Base-by-base conservation (phyloP, 2,113 vertebrate genomes). In the Chitala chitala region DNA sequence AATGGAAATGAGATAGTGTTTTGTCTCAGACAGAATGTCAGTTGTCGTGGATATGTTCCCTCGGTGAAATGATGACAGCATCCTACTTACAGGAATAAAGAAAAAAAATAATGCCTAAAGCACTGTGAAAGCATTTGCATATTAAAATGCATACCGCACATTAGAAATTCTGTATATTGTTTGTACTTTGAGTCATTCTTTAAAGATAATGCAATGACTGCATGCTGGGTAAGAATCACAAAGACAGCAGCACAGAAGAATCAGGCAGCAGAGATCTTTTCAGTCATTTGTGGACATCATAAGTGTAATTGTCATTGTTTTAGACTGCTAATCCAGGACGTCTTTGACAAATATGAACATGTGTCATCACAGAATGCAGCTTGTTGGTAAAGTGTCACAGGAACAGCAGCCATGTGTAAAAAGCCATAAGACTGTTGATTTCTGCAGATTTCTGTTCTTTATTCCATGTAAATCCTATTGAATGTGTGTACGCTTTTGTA, bases 11-110 rank as follows among this genome's bases (percentile, higher is more conserved):
- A 78, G 22, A 77, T 83, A 73, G 66, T 78, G 81, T 82, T 81
- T n/a, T n/a, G n/a, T n/a, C 70, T 81, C 82, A 82, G 77, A 83
- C 77, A 75, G 74, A 81, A 82, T 76, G 73, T 74, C 83, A 82
- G 59, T 80, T 78, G 78, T 85, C n/a, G n/a, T n/a, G 83, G 83
- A 82, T 83, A 79, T 74, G 78, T 78, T 75, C 75, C 77, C 77
- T 83, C 79, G 70, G 5, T 79, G 75, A 80, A 77, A 74, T 72
- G 78, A 81, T 84, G 83, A 81, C 69, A 69, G 73, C 70, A 82
- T 83, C 79, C 75, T 65, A 72, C 72, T 68, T 81, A 78, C 68
- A 61, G 78, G 78, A 80, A 86, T 84, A 80, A 84, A 81, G 81
- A 81, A 81, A 56, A n/a, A n/a, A 70, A 51, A 46, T 73, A 51